Conservation (phyloP, 1,140 invertebrate genomes). For the Liolophura sinensis region DNA sequence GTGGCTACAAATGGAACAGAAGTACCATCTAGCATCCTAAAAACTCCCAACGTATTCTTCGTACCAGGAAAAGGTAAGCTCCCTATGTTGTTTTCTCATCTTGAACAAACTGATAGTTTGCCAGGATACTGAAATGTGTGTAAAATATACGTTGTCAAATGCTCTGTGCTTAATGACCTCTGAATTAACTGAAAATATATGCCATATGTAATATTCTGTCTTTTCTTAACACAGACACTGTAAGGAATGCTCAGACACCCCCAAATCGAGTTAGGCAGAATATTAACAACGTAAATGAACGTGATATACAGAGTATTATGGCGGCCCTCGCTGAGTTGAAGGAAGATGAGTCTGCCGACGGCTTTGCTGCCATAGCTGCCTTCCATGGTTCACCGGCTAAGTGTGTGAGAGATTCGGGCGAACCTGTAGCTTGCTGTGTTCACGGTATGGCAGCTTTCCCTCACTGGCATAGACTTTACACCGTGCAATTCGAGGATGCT, state of each 20-base stretch:
- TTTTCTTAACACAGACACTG: too few species aligned
- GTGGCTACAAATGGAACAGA: conserved; percentile 17
- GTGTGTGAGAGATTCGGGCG: conserved; percentile 11
- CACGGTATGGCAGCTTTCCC: conserved; percentile 30
- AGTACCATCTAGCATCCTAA: conserved; percentile 8
- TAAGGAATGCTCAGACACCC: too few species aligned
- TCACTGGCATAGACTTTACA: conserved; percentile 28
- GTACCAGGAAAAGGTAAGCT: conserved; percentile 18
- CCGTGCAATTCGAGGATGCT: conserved; percentile 23
- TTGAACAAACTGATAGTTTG: too few species aligned
- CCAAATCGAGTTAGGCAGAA: conserved; percentile 15
- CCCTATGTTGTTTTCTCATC: too few species aligned
- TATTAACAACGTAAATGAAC: conserved; percentile 12
- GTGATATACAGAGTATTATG: conserved; percentile 16
- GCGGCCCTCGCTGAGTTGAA: conserved; percentile 18
- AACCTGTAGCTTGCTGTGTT: conserved; percentile 19
- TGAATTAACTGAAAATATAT: too few species aligned
- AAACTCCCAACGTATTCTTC: conserved; percentile 18
- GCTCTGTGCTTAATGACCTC: too few species aligned
- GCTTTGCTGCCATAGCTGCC: conserved; percentile 17
- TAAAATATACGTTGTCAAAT: too few species aligned
- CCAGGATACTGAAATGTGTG: too few species aligned
- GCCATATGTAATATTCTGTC: too few species aligned
- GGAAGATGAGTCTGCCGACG: conserved; percentile 14
- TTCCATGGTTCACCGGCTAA: conserved; percentile 26